phyloP scores from a whole-genome alignment of 2,888 invertebrate species.

The Nomada goodeniana region DNA sequence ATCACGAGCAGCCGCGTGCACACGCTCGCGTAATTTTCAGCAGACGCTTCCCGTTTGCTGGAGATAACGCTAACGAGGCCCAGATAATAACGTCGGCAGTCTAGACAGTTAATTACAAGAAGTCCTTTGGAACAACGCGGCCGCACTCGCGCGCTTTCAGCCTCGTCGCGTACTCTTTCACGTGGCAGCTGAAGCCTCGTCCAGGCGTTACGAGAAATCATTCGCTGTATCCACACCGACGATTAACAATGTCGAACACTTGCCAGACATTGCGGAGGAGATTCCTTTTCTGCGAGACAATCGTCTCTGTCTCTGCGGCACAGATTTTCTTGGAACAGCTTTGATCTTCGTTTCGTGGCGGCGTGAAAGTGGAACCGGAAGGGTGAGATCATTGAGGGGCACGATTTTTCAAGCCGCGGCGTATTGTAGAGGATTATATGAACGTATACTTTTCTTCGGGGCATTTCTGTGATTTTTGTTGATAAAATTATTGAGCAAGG shows the following conservation, averaged over 20 bases:
- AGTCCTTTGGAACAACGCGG: conserved; percentile 78
- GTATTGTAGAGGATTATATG: no score
- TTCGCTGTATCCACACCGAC: conserved; percentile 34
- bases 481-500: no score
- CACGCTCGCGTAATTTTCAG: conserved; percentile 61
- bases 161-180: conserved; percentile 52
- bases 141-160: conserved; percentile 62
- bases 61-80: conserved; percentile 82
- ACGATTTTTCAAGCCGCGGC: no score
- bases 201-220: conserved; percentile 2
- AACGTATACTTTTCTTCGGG: no score
- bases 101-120: conserved; percentile 82
- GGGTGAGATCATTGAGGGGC: no score
- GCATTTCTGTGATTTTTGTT: no score
- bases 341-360: background rate
- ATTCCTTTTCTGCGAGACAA: background rate
- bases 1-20: conserved; percentile 39
- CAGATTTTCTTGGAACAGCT: background rate
- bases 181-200: conserved; percentile 31
- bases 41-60: conserved; percentile 79
- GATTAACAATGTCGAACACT: conserved; percentile 50
- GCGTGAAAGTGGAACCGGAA: background rate
- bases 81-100: conserved; percentile 82
- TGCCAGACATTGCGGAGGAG: background rate
- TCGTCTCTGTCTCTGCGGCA: background rate